Evolutionary conservation across 2,113 vertebrate species (phyloP).

Genomic region (Sceloporus tristichus): DNA sequence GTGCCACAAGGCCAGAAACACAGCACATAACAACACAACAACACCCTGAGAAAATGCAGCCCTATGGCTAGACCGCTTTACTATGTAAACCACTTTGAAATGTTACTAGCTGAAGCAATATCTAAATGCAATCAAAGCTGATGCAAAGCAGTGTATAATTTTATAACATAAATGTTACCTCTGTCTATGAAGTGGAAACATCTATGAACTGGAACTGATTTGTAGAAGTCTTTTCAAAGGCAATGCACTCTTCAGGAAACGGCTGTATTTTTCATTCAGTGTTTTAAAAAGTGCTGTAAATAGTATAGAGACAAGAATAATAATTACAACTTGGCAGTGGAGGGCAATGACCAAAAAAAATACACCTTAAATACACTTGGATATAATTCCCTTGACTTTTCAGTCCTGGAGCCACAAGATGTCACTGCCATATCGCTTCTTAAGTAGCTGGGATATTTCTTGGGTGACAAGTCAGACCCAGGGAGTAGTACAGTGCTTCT

Average conservation of each 20-base stretch:
- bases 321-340: background rate
- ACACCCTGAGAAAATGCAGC: no score
- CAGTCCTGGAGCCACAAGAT: background rate
- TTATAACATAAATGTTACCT: background rate
- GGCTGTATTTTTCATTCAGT: background rate
- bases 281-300: no score
- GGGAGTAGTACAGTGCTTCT: background rate
- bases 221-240: background rate
- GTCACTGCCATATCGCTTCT: background rate
- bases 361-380: background rate
- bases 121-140: background rate
- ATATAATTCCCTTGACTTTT: background rate
- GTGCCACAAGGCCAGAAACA: no score
- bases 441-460: rapidly evolving
- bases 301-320: background rate
- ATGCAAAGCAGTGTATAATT: background rate
- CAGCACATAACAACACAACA: no score
- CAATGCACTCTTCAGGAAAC: background rate
- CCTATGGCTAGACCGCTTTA: no score
- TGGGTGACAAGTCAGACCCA: background rate
- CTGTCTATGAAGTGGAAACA: background rate
- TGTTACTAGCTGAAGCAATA: no score
- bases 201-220: background rate
- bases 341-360: background rate
- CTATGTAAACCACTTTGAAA: no score